Conservation (phyloP, 2,113 vertebrate genomes). For the Catharus bicknelli region DNA sequence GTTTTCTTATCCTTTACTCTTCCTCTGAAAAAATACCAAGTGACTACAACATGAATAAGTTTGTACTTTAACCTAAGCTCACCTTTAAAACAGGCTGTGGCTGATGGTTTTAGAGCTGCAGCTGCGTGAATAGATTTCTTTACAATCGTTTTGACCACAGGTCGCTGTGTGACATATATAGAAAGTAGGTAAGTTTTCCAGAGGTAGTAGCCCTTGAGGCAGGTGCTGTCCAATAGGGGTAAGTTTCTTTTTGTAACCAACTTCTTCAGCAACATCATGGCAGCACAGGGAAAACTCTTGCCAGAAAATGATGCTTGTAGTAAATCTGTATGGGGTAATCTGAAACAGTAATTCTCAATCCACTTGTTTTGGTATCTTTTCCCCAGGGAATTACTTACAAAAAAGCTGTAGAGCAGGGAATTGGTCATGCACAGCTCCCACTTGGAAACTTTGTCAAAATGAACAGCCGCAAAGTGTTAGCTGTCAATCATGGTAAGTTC, state of each 20-base stretch:
- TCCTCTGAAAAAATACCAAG: neutral
- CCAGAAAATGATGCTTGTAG: neutral
- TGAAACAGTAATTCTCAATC: neutral
- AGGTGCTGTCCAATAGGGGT: accelerated
- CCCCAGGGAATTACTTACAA: slow-evolving; percentile 88
- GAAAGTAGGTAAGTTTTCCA: neutral
- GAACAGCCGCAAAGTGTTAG: slow-evolving; percentile 96
- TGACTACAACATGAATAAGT: neutral
- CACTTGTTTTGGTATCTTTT: slow-evolving; percentile 19
- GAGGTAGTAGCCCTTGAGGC: neutral
- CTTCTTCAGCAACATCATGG: neutral
- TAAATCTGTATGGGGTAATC: neutral
- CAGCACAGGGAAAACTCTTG: neutral
- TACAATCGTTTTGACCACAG: neutral
- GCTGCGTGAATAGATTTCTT: neutral
- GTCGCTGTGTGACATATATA: neutral
- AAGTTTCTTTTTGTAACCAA: neutral
- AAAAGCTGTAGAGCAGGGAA: slow-evolving; percentile 85
- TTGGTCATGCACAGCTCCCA: slow-evolving; percentile 92
- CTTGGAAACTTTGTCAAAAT: slow-evolving; percentile 93
- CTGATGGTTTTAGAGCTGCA: neutral
- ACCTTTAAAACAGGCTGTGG: neutral
- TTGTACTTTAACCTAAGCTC: neutral
- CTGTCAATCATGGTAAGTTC: slow-evolving; percentile 93
- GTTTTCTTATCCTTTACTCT: neutral